A percentile compares a stretch with the other conserved stretches of the same genome.
Evolutionary conservation across 2,888 invertebrate genomes (phyloP).

Genomic region (Resseliella maxima): DNA sequence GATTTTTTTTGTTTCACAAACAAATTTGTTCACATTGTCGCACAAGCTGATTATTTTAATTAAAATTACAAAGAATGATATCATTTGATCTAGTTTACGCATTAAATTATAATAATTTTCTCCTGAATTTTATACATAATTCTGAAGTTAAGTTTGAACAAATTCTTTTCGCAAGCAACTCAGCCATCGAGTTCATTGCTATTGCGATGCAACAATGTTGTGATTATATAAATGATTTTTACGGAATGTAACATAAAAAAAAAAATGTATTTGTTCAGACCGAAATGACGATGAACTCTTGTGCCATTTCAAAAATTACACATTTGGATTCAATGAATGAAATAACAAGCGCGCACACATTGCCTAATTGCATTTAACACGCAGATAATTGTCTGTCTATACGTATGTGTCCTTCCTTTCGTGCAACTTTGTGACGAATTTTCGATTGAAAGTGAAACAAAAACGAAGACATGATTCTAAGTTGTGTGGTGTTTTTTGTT

Average conservation of each 20-base stretch:
- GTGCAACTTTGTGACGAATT: background rate
- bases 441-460: background rate
- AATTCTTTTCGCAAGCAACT: too few species aligned
- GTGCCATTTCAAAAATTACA: slow-evolving; percentile 32
- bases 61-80: too few species aligned
- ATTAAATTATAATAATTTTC: too few species aligned
- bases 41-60: too few species aligned
- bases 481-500: too few species aligned
- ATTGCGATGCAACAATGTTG: background rate
- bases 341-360: background rate
- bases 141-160: too few species aligned
- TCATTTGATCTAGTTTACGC: too few species aligned
- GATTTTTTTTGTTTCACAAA: too few species aligned
- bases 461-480: background rate
- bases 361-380: slow-evolving; percentile 2
- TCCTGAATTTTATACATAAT: too few species aligned
- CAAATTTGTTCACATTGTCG: too few species aligned
- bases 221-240: slow-evolving; percentile 8
- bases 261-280: background rate
- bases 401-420: slow-evolving; percentile 8
- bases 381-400: background rate
- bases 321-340: slow-evolving; percentile 15
- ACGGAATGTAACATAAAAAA: background rate
- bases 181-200: too few species aligned
- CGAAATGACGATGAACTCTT: background rate